phyloP scores from a whole-genome alignment of 2,113 vertebrate genomes.

The Atlantisia rogersi region DNA sequence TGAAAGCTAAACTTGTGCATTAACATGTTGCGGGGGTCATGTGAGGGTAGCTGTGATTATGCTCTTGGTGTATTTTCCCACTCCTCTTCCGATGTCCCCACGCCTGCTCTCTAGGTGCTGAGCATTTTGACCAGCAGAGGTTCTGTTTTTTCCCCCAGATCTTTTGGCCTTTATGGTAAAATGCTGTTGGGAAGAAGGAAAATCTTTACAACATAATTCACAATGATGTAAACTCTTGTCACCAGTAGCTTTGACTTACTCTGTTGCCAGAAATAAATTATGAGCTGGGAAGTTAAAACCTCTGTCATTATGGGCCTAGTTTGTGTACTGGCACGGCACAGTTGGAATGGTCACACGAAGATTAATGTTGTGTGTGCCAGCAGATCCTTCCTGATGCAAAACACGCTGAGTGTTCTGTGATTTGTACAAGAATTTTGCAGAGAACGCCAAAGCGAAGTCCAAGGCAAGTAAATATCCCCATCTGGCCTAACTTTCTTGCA shows the following conservation, averaged over 20 bases:
- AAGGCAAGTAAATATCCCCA: slow-evolving; percentile 15
- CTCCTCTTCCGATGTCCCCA: neutral
- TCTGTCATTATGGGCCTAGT: neutral
- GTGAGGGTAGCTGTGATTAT: neutral
- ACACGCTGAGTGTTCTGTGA: neutral
- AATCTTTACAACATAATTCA: neutral
- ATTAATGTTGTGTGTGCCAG: neutral
- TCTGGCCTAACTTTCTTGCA: slow-evolving; percentile 18
- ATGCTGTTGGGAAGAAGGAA: neutral
- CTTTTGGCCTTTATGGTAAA: neutral
- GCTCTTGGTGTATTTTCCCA: neutral
- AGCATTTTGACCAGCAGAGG: neutral
- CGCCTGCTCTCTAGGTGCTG: neutral
- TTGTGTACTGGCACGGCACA: neutral
- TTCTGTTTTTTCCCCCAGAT: neutral
- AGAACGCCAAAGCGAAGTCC: neutral
- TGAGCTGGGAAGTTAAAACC: neutral
- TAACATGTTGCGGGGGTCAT: neutral
- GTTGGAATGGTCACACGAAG: neutral
- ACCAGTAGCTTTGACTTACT: neutral
- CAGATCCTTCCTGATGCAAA: neutral
- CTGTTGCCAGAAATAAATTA: neutral
- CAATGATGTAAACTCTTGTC: neutral
- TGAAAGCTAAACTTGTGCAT: neutral
- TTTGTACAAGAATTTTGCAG: slow-evolving; percentile 9